Base-by-base conservation (phyloP, 2,113 vertebrate species). In the Vombatus ursinus region DNA sequence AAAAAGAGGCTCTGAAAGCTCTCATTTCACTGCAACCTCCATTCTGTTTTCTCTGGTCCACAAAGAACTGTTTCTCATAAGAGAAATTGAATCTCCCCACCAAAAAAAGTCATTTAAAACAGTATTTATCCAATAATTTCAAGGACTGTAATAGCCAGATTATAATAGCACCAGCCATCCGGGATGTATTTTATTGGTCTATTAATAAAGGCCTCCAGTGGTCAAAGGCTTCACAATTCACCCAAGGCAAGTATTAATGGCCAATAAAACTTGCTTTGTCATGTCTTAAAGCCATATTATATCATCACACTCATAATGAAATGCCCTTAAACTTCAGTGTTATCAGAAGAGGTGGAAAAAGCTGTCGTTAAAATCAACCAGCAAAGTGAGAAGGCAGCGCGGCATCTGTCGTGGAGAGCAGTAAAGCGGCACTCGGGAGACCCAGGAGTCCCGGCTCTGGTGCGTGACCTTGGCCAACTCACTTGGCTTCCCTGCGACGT, bases 121-220 rank as follows among this genome's bases (percentile, higher is more conserved):
- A 61, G 77, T 92, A 97, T 96, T 96, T 97, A 90, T 94, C 94
- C 47, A 97, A 96, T 96, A 94, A 96, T 96, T 97, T 97, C 92
- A 48, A 92, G 90, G 95, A 95, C 93, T 54, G 50, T 93, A 95
- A 95, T 92, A 93, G 94, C 91, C 84, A 89, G 89, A 90, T 90
- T 77, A 94, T 97, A 96, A 96, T 52, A 95, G 94, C 91, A 31
- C 94, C 91, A 89, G 96, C 31, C 96, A 93, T 96, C 54, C 89
- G 84, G 91, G 90, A 89, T 93, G 22, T 92, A 25, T 94, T 97
- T 94, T 95, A 96, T 31, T 25, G 53, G 52, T 52, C 93, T 97
- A 96, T 98, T 97, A 97, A 97, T 97, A 95, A 50, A 95, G 23
- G 95, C 95, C 93, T 95, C 8, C 0, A 91, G 23, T 77, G 26